Base-by-base conservation (phyloP, 2,113 vertebrate species). In the Prionailurus bengalensis region DNA sequence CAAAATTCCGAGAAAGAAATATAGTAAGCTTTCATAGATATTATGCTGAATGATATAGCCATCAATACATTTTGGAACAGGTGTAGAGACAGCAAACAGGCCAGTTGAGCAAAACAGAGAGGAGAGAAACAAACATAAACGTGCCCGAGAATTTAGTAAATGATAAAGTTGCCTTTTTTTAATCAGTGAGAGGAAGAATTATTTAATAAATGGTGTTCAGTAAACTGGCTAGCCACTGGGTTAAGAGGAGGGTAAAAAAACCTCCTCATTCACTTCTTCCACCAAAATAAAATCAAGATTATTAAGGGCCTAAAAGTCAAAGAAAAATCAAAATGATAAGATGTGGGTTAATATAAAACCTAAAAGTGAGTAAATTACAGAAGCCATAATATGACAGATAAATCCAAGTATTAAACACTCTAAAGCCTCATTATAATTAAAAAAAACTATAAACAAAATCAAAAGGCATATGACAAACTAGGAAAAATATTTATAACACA, bases 401-500 rank as follows among this genome's bases (percentile, higher is more conserved):
- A 81, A 73, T 88, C 65, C 65, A 80, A 92, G 65, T 25, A 48
- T 55, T 31, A 33, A 42, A 14, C 80, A 15, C 27, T 15, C 78
- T 53, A 68, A 93, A 97, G 68, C 76, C 74, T 91, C 95, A 58
- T 66, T 45, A 88, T 8, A 51, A 91, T 89, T 8, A 51, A 91
- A 86, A 85, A 92, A 95, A 84, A 92, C 42, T 42, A 66, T 74
- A 95, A 94, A 98, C 88, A 97, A 92, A 95, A 97, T 97, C 94
- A 94, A 97, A 97, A 96, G 61, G 81, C 94, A 65, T 73, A 73
- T 97, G 98, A 97, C 97, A 98, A 88, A 94, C 21, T 12, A 36
- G 84, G 95, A 45, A 97, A 97, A 98, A 97, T 96, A 97, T 97
- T 98, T 97, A 93, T 94, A 91, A 95, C 84, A 94, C 81, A 94